These are phyloP conservation scores for Steinernema feltiae DNA, from an alignment of 1,140 invertebrate species.

Conservation along the genomic window DNA sequence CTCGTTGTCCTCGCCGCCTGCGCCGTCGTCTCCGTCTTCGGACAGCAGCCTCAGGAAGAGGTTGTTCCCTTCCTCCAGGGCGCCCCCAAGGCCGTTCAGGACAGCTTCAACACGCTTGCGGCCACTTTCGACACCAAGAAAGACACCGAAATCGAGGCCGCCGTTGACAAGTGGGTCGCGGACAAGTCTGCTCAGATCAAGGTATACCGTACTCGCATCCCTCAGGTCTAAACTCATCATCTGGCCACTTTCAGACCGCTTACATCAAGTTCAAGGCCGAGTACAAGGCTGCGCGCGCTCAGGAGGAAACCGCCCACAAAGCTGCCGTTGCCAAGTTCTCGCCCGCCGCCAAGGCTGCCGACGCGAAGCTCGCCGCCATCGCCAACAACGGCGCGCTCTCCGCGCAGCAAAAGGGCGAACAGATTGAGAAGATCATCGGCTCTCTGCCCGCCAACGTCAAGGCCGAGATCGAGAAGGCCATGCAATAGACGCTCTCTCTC, in stretches of 20 bases:
- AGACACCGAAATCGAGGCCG: conserved; percentile 42
- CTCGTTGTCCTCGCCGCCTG: conserved; percentile 28
- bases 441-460: conserved; percentile 38
- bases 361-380: conserved; percentile 42
- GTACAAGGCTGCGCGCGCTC: conserved; percentile 32
- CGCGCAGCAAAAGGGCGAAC: too few relatives aligned
- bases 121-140: conserved; percentile 27
- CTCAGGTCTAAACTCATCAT: not conserved
- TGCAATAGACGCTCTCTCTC: too few relatives aligned
- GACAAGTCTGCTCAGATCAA: conserved; percentile 38
- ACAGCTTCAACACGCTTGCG: conserved; percentile 36
- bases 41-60: conserved; percentile 36
- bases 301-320: conserved; percentile 44
- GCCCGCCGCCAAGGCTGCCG: conserved; percentile 46
- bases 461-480: conserved; percentile 47
- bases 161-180: conserved; percentile 42
- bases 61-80: conserved; percentile 42
- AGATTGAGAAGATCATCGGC: too few relatives aligned
- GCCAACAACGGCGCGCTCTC: too few relatives aligned
- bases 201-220: conserved; percentile 25
- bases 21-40: conserved; percentile 26
- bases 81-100: conserved; percentile 25
- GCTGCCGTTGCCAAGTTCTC: conserved; percentile 42
- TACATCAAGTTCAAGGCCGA: conserved; percentile 24
- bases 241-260: not conserved